These are phyloP conservation scores for Acleris literana DNA, from an alignment of 2,888 invertebrate genomes.

Conservation along the genomic window DNA sequence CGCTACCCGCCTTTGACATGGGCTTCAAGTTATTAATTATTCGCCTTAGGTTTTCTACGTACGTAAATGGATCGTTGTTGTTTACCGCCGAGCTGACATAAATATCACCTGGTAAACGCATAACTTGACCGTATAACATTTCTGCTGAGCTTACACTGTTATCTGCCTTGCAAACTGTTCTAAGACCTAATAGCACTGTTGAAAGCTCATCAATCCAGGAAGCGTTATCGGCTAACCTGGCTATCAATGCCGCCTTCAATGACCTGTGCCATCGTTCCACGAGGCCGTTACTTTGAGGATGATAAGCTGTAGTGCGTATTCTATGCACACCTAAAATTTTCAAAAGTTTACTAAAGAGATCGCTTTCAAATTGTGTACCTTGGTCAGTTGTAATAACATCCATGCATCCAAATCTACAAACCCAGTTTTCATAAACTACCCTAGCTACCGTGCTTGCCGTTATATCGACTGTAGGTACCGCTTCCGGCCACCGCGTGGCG, in stretches of 20 bases:
- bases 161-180: neutral
- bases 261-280: neutral
- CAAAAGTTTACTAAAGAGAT: conserved; percentile 18
- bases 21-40: neutral
- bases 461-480: neutral
- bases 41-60: neutral
- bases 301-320: conserved; percentile 18
- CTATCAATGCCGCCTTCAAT: neutral
- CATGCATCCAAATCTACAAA: conserved; percentile 10
- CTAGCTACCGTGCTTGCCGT: conserved; percentile 3
- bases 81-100: neutral
- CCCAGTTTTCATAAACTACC: conserved; percentile 6
- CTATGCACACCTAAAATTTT: conserved; percentile 17
- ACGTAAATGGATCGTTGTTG: neutral
- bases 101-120: neutral
- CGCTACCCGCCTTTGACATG: neutral
- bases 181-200: neutral
- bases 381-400: conserved; percentile 20
- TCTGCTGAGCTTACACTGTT: neutral
- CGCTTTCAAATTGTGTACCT: conserved; percentile 34
- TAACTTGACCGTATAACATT: neutral
- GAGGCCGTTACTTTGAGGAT: neutral
- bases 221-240: neutral
- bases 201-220: neutral
- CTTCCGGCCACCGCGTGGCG: conserved; percentile 1